Evolutionary conservation across 1,140 invertebrate genomes (phyloP).

Genomic region (Pseudobourletiella spinata): DNA sequence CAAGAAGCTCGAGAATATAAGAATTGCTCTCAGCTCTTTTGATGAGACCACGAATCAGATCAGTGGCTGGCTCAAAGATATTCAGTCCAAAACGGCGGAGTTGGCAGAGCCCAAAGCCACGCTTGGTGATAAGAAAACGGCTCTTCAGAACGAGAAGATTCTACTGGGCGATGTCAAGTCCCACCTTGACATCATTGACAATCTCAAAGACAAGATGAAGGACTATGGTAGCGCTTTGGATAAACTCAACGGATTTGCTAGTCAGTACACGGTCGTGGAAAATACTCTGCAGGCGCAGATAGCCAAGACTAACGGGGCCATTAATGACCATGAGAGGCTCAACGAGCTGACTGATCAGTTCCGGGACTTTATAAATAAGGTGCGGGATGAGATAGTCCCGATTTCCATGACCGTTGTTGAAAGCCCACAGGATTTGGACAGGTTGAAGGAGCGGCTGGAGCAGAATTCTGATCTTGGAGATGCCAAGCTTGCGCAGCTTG

Average conservation of each 20-base stretch:
- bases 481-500: slow-evolving; percentile 54
- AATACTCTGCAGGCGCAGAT: slow-evolving; percentile 60
- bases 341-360: slow-evolving; percentile 63
- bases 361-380: slow-evolving; percentile 49
- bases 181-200: slow-evolving; percentile 66
- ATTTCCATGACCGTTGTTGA: neutral
- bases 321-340: slow-evolving; percentile 71
- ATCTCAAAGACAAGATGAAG: slow-evolving; percentile 64
- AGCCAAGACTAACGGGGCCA: slow-evolving; percentile 56
- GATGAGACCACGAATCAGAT: slow-evolving; percentile 69
- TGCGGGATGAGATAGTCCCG: neutral
- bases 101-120: slow-evolving; percentile 60
- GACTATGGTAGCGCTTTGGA: slow-evolving; percentile 59
- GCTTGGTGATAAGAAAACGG: slow-evolving; percentile 74
- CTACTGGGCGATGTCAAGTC: slow-evolving; percentile 70
- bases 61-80: slow-evolving; percentile 67
- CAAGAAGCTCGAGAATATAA: slow-evolving; percentile 73
- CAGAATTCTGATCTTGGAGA: neutral
- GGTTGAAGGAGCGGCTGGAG: neutral
- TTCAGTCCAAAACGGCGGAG: slow-evolving; percentile 54
- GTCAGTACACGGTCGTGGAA: slow-evolving; percentile 57
- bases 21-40: slow-evolving; percentile 78
- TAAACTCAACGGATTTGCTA: slow-evolving; percentile 57
- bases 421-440: neutral
- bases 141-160: slow-evolving; percentile 62